phyloP scores from a whole-genome alignment of 2,888 invertebrate species.

The Leistus spinibarbis region DNA sequence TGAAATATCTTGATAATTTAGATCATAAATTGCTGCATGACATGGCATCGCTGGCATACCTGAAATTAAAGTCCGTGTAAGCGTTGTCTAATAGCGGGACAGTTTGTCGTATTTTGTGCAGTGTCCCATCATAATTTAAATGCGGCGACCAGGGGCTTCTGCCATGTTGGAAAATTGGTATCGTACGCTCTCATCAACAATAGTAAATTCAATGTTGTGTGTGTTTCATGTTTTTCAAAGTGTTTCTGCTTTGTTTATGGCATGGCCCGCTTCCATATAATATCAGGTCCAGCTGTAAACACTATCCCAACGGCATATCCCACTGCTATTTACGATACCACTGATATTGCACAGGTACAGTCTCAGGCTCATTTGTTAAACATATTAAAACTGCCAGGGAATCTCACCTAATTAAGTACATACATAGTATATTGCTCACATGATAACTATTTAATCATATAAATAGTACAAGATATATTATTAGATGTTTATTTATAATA shows the following conservation, averaged over 20 bases:
- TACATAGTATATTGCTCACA: too few relatives aligned
- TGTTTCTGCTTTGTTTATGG: constrained; percentile 47
- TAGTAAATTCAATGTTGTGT: constrained; percentile 48
- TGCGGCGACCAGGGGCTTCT: constrained; percentile 10
- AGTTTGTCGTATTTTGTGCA: constrained; percentile 28
- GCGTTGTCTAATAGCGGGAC: constrained; percentile 31
- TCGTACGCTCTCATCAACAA: constrained; percentile 49
- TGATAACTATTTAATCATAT: too few relatives aligned
- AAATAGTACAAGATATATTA: too few relatives aligned
- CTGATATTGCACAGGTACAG: constrained; percentile 4
- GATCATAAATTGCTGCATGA: constrained; percentile 16
- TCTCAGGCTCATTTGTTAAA: not conserved
- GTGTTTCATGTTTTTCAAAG: constrained; percentile 36
- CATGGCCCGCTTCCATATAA: constrained; percentile 49
- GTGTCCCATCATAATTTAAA: constrained; percentile 30
- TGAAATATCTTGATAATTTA: constrained; percentile 34
- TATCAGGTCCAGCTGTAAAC: constrained; percentile 45
- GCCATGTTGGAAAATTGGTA: constrained; percentile 46
- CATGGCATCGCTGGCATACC: constrained; percentile 10
- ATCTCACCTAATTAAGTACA: too few relatives aligned
- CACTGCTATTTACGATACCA: constrained; percentile 34
- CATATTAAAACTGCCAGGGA: too few relatives aligned
- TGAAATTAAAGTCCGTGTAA: constrained; percentile 31
- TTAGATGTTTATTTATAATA: too few relatives aligned
- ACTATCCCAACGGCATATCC: constrained; percentile 17